Percentiles rank a stretch among this genome's conserved stretches.
phyloP scores from a whole-genome alignment of 2,888 invertebrate species.

The Xylota sylvarum region DNA sequence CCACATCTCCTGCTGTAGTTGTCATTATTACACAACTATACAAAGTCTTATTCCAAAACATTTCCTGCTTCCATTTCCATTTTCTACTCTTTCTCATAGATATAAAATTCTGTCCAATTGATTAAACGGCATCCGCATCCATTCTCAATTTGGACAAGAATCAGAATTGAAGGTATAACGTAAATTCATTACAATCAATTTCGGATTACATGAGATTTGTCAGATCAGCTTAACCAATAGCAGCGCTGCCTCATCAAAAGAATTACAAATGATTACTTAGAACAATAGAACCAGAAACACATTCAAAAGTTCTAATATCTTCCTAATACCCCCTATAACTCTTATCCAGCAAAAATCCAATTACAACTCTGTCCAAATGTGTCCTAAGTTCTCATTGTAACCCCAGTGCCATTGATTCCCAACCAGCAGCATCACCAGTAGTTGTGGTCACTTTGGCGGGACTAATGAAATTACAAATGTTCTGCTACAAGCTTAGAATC shows the following conservation, averaged over 20 bases:
- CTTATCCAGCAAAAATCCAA: constrained; percentile 27
- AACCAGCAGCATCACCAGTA: constrained; percentile 1
- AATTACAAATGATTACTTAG: not conserved
- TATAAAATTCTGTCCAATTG: too few species aligned
- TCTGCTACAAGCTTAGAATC: constrained; percentile 27
- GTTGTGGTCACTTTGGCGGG: constrained; percentile 40
- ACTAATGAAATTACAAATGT: constrained; percentile 65
- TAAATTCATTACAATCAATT: not conserved
- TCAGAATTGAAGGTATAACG: not conserved
- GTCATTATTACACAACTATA: too few species aligned
- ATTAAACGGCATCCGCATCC: too few species aligned
- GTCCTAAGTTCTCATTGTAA: constrained; percentile 28
- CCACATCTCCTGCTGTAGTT: too few species aligned
- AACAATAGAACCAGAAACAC: constrained; percentile 15
- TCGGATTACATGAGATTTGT: not conserved
- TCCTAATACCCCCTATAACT: not conserved
- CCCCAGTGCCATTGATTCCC: not conserved
- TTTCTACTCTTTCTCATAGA: too few species aligned
- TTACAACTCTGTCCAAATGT: constrained; percentile 48
- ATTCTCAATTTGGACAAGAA: not conserved
- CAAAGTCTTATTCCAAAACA: too few species aligned
- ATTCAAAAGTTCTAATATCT: constrained; percentile 1
- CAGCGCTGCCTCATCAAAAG: not conserved
- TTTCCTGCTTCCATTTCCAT: too few species aligned
- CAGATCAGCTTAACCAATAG: not conserved